Evolutionary conservation across 2,888 invertebrate genomes (phyloP).

Genomic region (Tachina lurida): DNA sequence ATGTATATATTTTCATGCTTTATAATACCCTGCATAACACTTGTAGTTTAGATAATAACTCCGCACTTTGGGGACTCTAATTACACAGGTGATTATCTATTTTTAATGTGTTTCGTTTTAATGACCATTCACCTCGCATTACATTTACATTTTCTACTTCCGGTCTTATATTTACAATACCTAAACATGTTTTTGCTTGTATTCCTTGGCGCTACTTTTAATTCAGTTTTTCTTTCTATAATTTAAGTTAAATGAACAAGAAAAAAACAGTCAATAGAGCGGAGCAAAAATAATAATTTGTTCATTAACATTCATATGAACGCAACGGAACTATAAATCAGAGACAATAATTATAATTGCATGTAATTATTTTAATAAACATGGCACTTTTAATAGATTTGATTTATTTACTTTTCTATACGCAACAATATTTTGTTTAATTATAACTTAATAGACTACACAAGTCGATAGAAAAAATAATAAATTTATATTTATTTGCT

Average conservation of each 20-base stretch:
- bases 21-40: background rate
- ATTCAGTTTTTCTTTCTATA: background rate
- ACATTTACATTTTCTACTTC: constrained; percentile 52
- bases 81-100: constrained; percentile 71
- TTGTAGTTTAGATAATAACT: constrained; percentile 52
- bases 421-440: background rate
- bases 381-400: constrained; percentile 35
- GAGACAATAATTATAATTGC: constrained; percentile 47
- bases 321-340: background rate
- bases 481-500: background rate
- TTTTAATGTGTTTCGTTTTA: constrained; percentile 70
- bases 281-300: background rate
- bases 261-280: constrained; percentile 1
- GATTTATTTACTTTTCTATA: background rate
- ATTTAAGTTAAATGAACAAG: background rate
- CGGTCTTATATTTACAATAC: constrained; percentile 12
- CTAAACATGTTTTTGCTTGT: constrained; percentile 22
- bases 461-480: background rate
- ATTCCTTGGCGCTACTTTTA: constrained; percentile 3
- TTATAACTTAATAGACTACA: background rate
- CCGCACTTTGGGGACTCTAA: constrained; percentile 66
- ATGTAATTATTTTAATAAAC: constrained; percentile 60
- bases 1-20: background rate
- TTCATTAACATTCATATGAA: background rate
- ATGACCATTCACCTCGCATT: constrained; percentile 56